A percentile compares a stretch with the other conserved stretches of the same genome.
phyloP scores from a whole-genome alignment of 2,888 invertebrate species.

The Epirrhoe alternata region DNA sequence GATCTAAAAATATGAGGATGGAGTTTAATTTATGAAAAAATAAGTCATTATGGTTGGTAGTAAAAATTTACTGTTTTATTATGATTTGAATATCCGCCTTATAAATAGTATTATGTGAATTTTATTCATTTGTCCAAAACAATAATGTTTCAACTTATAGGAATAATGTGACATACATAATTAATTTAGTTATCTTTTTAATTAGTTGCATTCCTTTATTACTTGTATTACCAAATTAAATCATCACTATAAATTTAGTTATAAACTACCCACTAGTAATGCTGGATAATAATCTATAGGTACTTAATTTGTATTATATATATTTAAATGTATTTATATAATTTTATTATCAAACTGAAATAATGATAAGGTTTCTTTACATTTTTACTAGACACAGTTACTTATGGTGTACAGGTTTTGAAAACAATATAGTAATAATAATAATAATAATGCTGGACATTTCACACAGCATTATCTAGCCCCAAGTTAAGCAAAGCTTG shows the following conservation, averaged over 20 bases:
- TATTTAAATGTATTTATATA: too few relatives aligned
- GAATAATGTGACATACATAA: background rate
- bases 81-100: conserved; percentile 33
- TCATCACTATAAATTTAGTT: background rate
- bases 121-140: conserved; percentile 13
- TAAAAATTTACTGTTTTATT: conserved; percentile 30
- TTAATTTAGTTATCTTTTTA: background rate
- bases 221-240: background rate
- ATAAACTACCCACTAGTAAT: too few relatives aligned
- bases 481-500: too few relatives aligned
- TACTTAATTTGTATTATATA: too few relatives aligned
- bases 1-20: conserved; percentile 9
- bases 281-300: too few relatives aligned
- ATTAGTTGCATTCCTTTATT: background rate
- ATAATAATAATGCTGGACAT: too few relatives aligned
- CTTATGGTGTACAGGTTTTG: too few relatives aligned
- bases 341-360: too few relatives aligned
- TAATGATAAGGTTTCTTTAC: too few relatives aligned
- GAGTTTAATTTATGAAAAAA: conserved; percentile 16
- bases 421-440: too few relatives aligned
- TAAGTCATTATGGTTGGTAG: conserved; percentile 20
- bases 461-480: too few relatives aligned
- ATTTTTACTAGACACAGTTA: too few relatives aligned
- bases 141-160: background rate
- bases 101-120: conserved; percentile 15